These are phyloP conservation scores for Ammodytes dubius DNA, from an alignment of 2,113 vertebrate genomes.

Conservation along the genomic window DNA sequence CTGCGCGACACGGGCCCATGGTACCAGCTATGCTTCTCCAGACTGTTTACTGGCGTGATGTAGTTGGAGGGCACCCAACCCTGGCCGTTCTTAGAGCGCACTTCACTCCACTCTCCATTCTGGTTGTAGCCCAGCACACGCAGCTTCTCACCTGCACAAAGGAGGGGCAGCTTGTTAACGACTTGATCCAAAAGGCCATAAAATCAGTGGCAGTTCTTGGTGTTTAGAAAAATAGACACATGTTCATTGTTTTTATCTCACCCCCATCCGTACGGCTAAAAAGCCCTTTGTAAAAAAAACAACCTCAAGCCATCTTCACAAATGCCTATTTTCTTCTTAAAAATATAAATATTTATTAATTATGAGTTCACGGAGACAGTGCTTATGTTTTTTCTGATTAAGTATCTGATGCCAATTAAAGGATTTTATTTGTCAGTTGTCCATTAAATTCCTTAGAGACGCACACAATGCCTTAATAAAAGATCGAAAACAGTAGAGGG, in stretches of 20 bases:
- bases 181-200: not conserved
- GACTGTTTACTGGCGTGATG: conserved; percentile 98
- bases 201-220: not conserved
- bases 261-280: not conserved
- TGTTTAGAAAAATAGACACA: not conserved
- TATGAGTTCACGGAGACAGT: not conserved
- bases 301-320: not conserved
- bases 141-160: conserved; percentile 92
- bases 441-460: not conserved
- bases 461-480: not conserved
- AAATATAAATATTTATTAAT: not conserved
- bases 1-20: conserved; percentile 97
- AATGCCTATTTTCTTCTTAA: not conserved
- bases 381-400: not conserved
- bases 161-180: not conserved
- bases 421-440: not conserved
- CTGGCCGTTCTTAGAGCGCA: conserved; percentile 98
- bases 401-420: not conserved
- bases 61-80: conserved; percentile 99
- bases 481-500: not conserved
- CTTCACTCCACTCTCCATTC: conserved; percentile 99
- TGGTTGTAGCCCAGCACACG: conserved; percentile 98
- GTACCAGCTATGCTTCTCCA: conserved; percentile 99
- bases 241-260: not conserved
- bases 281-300: not conserved